A percentile compares a stretch with the other conserved stretches of the same genome.
These are phyloP conservation scores for Sarcophilus harrisii DNA, from an alignment of 2,797 vertebrate genomes.

Conservation along the genomic window DNA sequence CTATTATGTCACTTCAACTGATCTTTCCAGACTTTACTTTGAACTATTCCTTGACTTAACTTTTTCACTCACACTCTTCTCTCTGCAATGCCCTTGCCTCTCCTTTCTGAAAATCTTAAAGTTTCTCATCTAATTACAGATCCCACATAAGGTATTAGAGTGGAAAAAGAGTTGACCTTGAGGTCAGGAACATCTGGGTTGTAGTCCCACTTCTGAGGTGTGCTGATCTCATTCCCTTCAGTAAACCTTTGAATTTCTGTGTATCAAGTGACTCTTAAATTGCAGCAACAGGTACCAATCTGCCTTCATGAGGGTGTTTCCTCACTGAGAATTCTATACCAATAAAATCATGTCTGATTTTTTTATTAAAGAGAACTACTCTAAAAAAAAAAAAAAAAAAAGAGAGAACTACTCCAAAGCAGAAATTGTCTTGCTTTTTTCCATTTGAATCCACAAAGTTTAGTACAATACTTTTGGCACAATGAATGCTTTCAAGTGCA, in stretches of 20 bases:
- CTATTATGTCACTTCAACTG: background rate
- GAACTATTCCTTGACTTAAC: background rate
- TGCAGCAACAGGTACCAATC: background rate
- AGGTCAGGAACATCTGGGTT: background rate
- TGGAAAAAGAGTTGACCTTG: background rate
- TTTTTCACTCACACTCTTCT: background rate
- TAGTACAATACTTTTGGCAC: constrained; percentile 5
- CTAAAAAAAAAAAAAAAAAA: too few relatives aligned
- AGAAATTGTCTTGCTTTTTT: constrained; percentile 29
- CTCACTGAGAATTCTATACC: background rate
- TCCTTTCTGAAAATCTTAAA: background rate
- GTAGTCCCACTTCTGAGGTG: background rate
- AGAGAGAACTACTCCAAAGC: constrained; percentile 41
- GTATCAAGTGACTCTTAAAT: background rate
- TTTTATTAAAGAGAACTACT: constrained; percentile 9
- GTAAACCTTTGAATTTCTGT: background rate
- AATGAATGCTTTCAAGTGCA: background rate
- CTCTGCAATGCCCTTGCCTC: background rate
- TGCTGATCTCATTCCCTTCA: background rate
- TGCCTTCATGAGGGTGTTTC: background rate
- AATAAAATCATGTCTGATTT: constrained; percentile 53
- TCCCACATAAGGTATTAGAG: background rate
- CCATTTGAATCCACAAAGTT: background rate
- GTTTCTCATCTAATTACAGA: background rate
- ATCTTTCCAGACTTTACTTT: background rate